Evolutionary conservation across 2,888 invertebrate genomes (phyloP), one percentile per base, ranked within the genome.

Genomic region (Rotaria macrura): DNA sequence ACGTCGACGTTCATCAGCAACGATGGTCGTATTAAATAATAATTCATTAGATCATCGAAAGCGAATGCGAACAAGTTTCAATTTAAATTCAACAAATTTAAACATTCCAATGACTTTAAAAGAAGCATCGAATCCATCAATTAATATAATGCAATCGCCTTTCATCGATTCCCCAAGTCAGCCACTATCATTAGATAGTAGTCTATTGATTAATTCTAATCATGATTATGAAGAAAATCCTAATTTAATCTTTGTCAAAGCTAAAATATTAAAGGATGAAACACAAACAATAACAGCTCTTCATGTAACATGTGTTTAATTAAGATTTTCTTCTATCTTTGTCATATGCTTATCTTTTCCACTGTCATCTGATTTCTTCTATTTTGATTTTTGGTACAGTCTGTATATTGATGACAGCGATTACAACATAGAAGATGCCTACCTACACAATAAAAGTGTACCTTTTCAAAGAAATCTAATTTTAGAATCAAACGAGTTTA

Each of bases 1-100:
- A 79, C 79, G n/a, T 20, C 79, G 79, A 79, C 79, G 79, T 79
- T 43, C 79, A n/a, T 79, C 79, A 10, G 79, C 79, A 40, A 25
- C 79, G 1, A 79, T 79, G 79, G 43, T n/a, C n/a, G n/a, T 14
- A n/a, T 79, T 43, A 43, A 34, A 65, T 65, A 34, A 65, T 65
- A 79, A 43, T 79, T 7, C 79, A 79, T 12, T 23, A 5, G 14
- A 43, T 10, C 6, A n/a, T 25, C 43, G 43, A 79, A 0, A 23
- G 14, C 9, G 12, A 79, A 6, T 25, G 25, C 7, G 17, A 79
- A 9, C 40, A n/a, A 2, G 9, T n/a, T 43, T 10, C 5, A 43
- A 43, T 43, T 7, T 7, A 10, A 72, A 72, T 72, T 25, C 40
- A 25, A 34, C 74, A 25, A 4, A 79, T 25, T 79, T 43, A 43